A percentile compares a stretch with the other conserved stretches of the same genome.
Evolutionary conservation across 2,797 vertebrate species (phyloP).

Genomic region (Amniataba percoides): DNA sequence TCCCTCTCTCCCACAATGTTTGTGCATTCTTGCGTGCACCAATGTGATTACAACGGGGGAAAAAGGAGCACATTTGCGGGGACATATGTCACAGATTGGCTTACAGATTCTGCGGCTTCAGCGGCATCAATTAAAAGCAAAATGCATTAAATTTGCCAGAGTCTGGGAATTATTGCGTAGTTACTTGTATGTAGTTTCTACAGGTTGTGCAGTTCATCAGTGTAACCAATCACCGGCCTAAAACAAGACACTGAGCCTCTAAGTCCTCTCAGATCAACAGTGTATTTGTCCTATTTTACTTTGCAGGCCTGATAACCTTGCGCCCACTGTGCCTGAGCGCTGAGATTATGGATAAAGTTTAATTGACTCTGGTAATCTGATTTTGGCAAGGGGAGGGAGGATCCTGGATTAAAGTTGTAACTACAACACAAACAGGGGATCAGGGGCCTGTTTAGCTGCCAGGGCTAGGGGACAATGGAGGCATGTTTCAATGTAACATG

Average conservation of each 20-base stretch:
- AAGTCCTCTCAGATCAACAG: conserved; percentile 46
- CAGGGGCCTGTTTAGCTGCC: conserved; percentile 62
- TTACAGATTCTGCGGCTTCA: conserved; percentile 23
- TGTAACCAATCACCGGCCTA: conserved; percentile 8
- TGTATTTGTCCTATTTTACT: conserved; percentile 60
- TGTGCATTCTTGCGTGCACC: conserved; percentile 67
- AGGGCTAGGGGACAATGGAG: conserved; percentile 59
- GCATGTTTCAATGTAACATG: conserved; percentile 69
- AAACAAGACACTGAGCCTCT: conserved; percentile 28
- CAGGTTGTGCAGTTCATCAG: conserved; percentile 34
- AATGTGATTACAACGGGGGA: conserved; percentile 62
- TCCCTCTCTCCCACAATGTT: conserved; percentile 57
- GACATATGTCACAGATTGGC: conserved; percentile 54
- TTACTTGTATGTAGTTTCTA: conserved; percentile 4
- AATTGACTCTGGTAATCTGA: conserved; percentile 82
- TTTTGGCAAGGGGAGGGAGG: conserved; percentile 65
- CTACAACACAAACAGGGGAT: conserved; percentile 77
- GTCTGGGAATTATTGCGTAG: conserved; percentile 5
- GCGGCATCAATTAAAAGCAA: conserved; percentile 45
- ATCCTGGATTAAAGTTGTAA: conserved; percentile 80
- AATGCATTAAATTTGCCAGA: conserved; percentile 22
- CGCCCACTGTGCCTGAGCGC: conserved; percentile 48
- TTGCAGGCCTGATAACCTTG: conserved; percentile 65
- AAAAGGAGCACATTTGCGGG: conserved; percentile 40
- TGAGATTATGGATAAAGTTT: conserved; percentile 79